phyloP scores from a whole-genome alignment of 2,113 vertebrate species.

The Lophotis ruficrista region DNA sequence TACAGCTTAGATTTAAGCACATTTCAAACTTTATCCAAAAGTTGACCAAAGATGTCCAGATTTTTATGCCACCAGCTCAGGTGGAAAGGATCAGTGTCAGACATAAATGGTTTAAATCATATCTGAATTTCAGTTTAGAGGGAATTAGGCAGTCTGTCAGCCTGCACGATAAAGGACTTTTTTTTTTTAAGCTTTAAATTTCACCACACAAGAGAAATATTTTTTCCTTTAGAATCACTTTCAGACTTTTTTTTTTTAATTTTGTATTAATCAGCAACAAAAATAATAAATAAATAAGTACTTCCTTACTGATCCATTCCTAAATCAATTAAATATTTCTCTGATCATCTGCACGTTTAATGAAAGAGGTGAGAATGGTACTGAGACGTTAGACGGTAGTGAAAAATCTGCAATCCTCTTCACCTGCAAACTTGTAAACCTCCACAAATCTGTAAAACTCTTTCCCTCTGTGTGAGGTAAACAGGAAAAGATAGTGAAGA shows the following conservation, averaged over 20 bases:
- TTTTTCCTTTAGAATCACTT: neutral
- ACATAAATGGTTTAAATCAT: conserved; percentile 7
- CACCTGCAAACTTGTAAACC: neutral
- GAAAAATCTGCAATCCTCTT: neutral
- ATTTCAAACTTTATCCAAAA: neutral
- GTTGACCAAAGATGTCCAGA: neutral
- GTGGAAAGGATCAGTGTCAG: neutral
- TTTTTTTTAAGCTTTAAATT: neutral
- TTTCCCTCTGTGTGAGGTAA: neutral
- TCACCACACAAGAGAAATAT: neutral
- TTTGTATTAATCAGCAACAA: neutral
- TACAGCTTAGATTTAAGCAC: neutral
- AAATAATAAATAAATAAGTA: neutral
- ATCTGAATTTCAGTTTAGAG: neutral
- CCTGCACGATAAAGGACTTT: neutral
- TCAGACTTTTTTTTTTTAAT: neutral
- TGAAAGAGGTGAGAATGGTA: neutral
- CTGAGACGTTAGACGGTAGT: neutral
- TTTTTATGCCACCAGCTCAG: neutral
- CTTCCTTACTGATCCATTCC: neutral
- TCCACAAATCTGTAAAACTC: neutral
- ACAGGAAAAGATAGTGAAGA: neutral
- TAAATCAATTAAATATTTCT: neutral
- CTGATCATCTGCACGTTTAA: neutral
- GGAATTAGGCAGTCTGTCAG: neutral